Conservation (phyloP, 2,797 vertebrate genomes). For the Anabacerthia variegaticeps region DNA sequence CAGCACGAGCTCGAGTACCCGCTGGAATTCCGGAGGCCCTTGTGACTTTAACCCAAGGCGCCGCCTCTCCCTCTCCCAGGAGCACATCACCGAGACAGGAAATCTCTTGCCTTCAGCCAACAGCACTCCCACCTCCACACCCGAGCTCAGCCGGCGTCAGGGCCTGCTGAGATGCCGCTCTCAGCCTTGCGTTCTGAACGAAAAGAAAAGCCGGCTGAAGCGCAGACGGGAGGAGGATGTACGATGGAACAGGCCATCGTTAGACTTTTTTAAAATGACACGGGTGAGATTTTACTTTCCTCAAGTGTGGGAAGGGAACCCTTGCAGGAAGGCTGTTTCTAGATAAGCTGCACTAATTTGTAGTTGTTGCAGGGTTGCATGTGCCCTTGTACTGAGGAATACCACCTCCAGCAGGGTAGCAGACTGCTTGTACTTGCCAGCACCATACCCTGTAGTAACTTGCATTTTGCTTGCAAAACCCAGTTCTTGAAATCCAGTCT, state of each 20-base stretch:
- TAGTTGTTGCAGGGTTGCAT: background rate
- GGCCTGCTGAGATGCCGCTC: slow-evolving; percentile 79
- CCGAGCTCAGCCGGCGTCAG: slow-evolving; percentile 73
- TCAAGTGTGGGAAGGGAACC: background rate
- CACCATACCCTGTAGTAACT: background rate
- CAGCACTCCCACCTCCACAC: slow-evolving; percentile 79
- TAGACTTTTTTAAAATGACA: slow-evolving; percentile 85
- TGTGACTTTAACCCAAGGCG: slow-evolving; percentile 71
- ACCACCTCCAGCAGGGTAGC: background rate
- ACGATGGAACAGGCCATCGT: slow-evolving; percentile 78
- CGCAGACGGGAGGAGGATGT: slow-evolving; percentile 78
- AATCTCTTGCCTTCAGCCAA: slow-evolving; percentile 73
- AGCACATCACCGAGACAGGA: slow-evolving; percentile 71
- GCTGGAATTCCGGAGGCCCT: slow-evolving; percentile 66
- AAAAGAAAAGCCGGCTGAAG: slow-evolving; percentile 76
- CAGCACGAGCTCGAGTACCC: slow-evolving; percentile 60
- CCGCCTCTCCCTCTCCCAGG: slow-evolving; percentile 80
- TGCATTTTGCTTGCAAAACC: background rate
- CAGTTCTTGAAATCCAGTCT: background rate
- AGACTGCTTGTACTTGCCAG: background rate
- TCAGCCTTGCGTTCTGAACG: slow-evolving; percentile 79
- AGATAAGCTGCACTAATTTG: background rate
- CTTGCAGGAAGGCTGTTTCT: background rate
- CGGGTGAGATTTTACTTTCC: slow-evolving; percentile 73
- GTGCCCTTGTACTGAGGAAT: background rate